Conservation (phyloP, 2,113 vertebrate species). For the Cyphomyrus plagiostoma region DNA sequence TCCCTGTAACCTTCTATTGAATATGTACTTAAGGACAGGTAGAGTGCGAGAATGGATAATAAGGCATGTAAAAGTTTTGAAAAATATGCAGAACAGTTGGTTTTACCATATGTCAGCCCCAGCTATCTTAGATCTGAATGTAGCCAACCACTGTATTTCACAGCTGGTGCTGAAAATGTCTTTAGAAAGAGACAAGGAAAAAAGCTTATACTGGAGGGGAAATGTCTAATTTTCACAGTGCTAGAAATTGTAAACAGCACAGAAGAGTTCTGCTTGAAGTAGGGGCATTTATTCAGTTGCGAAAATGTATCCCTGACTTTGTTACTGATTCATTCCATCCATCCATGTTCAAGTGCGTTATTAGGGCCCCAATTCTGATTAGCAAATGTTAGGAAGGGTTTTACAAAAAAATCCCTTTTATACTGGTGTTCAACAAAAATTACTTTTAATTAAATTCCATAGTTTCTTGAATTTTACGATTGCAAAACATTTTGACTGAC, state of each 20-base stretch:
- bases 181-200: background rate
- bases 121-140: background rate
- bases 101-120: background rate
- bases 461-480: background rate
- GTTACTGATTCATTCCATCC: background rate
- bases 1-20: background rate
- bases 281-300: background rate
- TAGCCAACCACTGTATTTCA: background rate
- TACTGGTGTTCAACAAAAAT: background rate
- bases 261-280: background rate
- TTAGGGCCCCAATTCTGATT: background rate
- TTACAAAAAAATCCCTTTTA: background rate
- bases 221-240: background rate
- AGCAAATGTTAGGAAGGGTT: background rate
- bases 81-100: background rate
- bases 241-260: background rate
- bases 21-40: background rate
- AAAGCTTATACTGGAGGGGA: background rate
- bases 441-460: background rate
- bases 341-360: background rate
- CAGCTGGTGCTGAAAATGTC: background rate
- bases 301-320: background rate
- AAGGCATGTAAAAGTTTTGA: background rate
- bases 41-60: background rate
- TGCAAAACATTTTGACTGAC: background rate